Evolutionary conservation across 2,113 vertebrate genomes (phyloP), one percentile per base, ranked within the genome.

Genomic region (Turdus rufiventris): DNA sequence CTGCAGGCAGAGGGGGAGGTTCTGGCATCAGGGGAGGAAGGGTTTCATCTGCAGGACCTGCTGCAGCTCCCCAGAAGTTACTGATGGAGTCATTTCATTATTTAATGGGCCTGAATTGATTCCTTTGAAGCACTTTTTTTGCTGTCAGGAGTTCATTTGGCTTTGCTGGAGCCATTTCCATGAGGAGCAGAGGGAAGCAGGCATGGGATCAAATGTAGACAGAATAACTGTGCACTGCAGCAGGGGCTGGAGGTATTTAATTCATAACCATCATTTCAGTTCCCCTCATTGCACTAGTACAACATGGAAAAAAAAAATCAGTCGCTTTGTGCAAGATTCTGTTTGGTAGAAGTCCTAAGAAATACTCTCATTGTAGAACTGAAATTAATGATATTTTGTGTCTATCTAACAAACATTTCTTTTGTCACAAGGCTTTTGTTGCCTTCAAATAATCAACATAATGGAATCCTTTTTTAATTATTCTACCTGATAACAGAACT

Each of bases 71-170:
- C 60, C 68, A 75, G 73, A 54, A 89, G 86, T 87, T 73, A 43
- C 14, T 88, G 91, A 34, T 26, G 42, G 86, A 86, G 48, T 65
- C 1, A 68, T 33, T 96, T 89, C 65, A 57, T 61, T 81, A 45
- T 80, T 72, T 89, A 89, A 62, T 66, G 92, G 67, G 43, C 40
- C 58, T 34, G 50, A 79, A 93, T 86, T 82, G 90, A 93, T 93
- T 78, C 74, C 74, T 82, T 43, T 83, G 50, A 43, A 78, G 80
- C 67, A 66, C 66, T 73, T 85, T 60, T 63, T 78, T 58, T 88
- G 34, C 85, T 88, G 71, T 93, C 82, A 70, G 81, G 54, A 91
- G 81, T 83, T 88, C 71, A 56, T 85, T 95, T 93, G 84, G 77
- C 87, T 91, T 76, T 57, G 81, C 81, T 88, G 67, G n/a, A 75